Evolutionary conservation across 2,888 invertebrate species (phyloP).

Genomic region (Chymomyza procnemis): DNA sequence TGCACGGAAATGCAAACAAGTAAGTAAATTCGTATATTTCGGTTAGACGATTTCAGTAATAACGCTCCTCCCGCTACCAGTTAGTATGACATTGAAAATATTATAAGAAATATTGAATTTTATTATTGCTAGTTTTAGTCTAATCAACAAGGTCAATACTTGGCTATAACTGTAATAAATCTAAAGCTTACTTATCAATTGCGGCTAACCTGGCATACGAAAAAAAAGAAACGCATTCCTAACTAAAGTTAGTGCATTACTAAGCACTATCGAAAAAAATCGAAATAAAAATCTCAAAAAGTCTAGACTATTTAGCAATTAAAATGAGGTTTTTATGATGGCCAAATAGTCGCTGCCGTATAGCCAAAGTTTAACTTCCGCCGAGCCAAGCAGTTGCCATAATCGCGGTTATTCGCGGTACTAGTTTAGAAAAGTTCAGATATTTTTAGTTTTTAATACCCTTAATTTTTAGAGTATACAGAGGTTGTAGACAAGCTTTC

Average conservation of each 20-base stretch:
- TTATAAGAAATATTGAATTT: background rate
- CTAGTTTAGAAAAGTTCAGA: no score
- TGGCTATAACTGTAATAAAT: background rate
- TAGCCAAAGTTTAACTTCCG: background rate
- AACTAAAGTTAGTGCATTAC: background rate
- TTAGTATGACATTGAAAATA: background rate
- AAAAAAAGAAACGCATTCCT: background rate
- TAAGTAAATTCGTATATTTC: conserved; percentile 55
- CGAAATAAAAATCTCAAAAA: background rate
- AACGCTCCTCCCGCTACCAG: no score
- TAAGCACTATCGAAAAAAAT: background rate
- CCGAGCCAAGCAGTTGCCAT: background rate
- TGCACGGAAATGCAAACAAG: conserved; percentile 76
- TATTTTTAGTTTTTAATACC: no score
- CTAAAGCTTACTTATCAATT: conserved; percentile 4
- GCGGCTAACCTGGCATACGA: background rate
- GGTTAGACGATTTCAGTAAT: background rate
- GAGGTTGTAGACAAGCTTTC: no score
- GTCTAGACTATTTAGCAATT: background rate
- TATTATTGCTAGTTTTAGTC: background rate
- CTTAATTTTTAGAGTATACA: no score
- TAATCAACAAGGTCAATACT: background rate
- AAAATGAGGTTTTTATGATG: background rate
- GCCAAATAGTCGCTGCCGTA: background rate
- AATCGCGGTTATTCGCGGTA: background rate